Percentiles rank a stretch among this genome's conserved stretches.
Evolutionary conservation across 2,113 vertebrate species (phyloP).

Genomic region (Misgurnus mizolepis): DNA sequence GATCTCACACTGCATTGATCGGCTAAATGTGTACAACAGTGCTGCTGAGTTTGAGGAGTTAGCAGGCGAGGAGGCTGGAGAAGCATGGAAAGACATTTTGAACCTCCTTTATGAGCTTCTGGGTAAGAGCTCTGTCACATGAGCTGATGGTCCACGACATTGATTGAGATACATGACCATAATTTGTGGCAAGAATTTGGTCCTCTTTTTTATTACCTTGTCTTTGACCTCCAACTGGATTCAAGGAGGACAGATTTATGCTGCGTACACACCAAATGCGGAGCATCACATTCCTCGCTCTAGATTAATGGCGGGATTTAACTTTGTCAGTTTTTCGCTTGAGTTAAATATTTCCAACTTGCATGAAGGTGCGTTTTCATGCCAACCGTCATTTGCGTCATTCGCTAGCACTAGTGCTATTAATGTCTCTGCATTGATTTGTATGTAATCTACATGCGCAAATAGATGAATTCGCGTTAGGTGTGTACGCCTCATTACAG

Average conservation of each 20-base stretch:
- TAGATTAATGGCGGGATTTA: too few species aligned
- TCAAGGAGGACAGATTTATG: constrained; percentile 1
- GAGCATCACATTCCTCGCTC: too few species aligned
- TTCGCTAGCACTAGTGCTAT: too few species aligned
- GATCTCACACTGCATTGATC: constrained; percentile 91
- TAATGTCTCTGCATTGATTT: too few species aligned
- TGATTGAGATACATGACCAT: constrained; percentile 41
- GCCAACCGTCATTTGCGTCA: too few species aligned
- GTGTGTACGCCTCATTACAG: too few species aligned
- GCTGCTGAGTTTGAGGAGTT: constrained; percentile 87
- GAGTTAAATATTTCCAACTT: too few species aligned
- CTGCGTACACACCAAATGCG: neutral
- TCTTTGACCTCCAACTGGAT: constrained; percentile 15
- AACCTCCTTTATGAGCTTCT: constrained; percentile 93
- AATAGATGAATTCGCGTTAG: too few species aligned
- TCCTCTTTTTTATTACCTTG: neutral
- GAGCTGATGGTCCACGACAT: constrained; percentile 31
- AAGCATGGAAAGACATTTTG: constrained; percentile 91
- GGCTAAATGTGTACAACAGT: constrained; percentile 90
- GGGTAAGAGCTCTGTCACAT: constrained; percentile 71
- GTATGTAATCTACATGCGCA: too few species aligned
- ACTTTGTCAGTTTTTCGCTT: too few species aligned
- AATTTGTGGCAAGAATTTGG: constrained; percentile 11
- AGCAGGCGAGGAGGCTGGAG: constrained; percentile 83
- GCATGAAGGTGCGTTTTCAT: too few species aligned